Base-by-base conservation (phyloP, 2,797 vertebrate species). In the Xiphorhynchus erythropygius region DNA sequence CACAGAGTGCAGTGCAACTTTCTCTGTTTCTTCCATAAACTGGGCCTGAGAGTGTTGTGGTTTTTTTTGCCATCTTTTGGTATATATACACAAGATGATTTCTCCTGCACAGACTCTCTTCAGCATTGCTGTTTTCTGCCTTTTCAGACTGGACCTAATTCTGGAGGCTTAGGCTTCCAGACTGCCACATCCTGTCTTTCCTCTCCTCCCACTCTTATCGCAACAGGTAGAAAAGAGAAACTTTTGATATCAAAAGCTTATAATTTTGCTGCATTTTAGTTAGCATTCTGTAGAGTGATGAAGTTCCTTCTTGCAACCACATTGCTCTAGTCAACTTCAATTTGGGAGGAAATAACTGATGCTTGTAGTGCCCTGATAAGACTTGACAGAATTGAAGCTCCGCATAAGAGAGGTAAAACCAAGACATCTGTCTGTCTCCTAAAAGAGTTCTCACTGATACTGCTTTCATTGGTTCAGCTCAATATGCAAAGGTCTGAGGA, bases 51-150 rank as follows among this genome's bases (percentile, higher is more conserved):
- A 77, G 63, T 5, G 8, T 0, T 11, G 11, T 35, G 14, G 33
- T 2, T 7, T 3, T 3, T 39, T 79, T 89, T 50, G 11, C 12
- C 24, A 6, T 13, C 1, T 55, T 59, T 79, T 62, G 55, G 4
- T 56, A 47, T 42, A 18, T 46, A 9, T 4, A 23, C 0, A 6
- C 15, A 21, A n/a, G 8, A 28, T 21, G n/a, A 46, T 79, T 92
- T 82, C 3, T 69, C 12, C 41, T 13, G 19, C 16, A 30, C 4
- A 22, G 8, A 2, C 16, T 90, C 22, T 55, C n/a, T 49, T 53
- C 7, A 17, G 25, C 12, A 52, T 44, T 1, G 0, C 3, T 25
- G 3, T 12, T 56, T 68, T 62, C 37, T 53, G 10, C 28, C 9
- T 73, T 92, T 83, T 91, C 24, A 50, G 27, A 18, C 1, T 19